A percentile compares a stretch with the other conserved stretches of the same genome.
These are phyloP conservation scores for Plectropomus leopardus DNA, from an alignment of 2,113 vertebrate genomes.

Conservation along the genomic window DNA sequence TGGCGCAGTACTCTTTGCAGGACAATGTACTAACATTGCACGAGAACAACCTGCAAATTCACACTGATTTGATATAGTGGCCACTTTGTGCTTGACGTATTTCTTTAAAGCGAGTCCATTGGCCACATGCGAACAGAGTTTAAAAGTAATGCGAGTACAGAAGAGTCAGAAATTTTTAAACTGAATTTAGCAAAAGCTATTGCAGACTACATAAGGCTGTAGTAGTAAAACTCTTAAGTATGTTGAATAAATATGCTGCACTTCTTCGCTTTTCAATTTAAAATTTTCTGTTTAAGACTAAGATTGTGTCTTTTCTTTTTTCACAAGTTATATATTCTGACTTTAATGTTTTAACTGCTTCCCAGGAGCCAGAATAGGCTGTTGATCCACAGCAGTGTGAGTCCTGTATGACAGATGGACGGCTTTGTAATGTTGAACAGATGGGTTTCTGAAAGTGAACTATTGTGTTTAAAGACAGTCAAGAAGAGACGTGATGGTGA, in stretches of 20 bases:
- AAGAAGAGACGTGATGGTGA: constrained; percentile 6
- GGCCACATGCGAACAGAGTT: neutral
- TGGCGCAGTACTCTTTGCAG: no score
- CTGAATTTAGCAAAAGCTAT: neutral
- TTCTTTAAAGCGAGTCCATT: neutral
- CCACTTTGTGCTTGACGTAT: no score
- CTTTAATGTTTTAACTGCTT: neutral
- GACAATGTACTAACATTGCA: no score
- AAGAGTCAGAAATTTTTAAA: neutral
- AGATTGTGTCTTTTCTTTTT: neutral
- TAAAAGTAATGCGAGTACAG: neutral
- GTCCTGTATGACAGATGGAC: constrained; percentile 24
- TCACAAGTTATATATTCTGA: neutral
- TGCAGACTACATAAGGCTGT: neutral
- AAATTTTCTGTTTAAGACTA: neutral
- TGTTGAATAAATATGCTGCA: neutral
- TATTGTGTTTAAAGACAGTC: constrained; percentile 2
- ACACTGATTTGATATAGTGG: no score
- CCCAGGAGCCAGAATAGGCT: neutral
- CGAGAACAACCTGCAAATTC: no score
- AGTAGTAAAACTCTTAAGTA: neutral
- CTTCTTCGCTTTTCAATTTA: neutral
- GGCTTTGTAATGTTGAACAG: constrained; percentile 59
- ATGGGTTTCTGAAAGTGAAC: constrained; percentile 63
- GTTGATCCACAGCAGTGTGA: constrained; percentile 4